Evolutionary conservation across 2,113 vertebrate species (phyloP).

Genomic region (Motacilla alba): DNA sequence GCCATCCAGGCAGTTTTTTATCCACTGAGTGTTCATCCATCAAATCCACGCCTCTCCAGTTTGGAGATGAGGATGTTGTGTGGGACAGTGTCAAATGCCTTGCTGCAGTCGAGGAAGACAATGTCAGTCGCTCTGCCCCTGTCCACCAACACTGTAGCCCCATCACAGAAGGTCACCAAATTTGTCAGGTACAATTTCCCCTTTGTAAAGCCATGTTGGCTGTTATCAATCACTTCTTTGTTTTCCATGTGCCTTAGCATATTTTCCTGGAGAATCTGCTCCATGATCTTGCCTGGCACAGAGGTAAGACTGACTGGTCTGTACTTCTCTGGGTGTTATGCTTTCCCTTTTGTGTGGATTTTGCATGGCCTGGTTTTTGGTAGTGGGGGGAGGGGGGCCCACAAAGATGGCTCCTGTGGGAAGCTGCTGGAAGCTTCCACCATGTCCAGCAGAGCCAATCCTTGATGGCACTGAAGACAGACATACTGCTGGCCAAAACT

Average conservation of each 20-base stretch:
- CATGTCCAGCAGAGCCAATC: background rate
- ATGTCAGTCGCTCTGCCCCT: background rate
- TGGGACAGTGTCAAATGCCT: background rate
- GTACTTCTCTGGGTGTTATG: background rate
- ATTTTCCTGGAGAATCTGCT: background rate
- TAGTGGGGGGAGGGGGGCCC: background rate
- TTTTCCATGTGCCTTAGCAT: background rate
- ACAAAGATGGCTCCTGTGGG: background rate
- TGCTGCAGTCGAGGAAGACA: background rate
- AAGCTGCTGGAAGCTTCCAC: background rate
- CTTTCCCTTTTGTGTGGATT: background rate
- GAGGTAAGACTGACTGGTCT: background rate
- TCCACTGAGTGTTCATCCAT: background rate
- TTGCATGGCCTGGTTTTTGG: background rate
- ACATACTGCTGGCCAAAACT: background rate
- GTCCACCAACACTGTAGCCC: background rate
- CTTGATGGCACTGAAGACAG: background rate
- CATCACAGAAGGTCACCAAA: background rate
- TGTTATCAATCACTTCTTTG: background rate
- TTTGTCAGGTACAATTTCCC: background rate
- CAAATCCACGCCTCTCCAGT: accelerated
- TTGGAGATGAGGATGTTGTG: background rate
- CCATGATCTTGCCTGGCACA: background rate
- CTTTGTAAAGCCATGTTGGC: background rate
- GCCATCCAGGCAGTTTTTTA: background rate